Base-by-base conservation (phyloP, 2,888 invertebrate genomes). In the Alloscopus bannaensis region DNA sequence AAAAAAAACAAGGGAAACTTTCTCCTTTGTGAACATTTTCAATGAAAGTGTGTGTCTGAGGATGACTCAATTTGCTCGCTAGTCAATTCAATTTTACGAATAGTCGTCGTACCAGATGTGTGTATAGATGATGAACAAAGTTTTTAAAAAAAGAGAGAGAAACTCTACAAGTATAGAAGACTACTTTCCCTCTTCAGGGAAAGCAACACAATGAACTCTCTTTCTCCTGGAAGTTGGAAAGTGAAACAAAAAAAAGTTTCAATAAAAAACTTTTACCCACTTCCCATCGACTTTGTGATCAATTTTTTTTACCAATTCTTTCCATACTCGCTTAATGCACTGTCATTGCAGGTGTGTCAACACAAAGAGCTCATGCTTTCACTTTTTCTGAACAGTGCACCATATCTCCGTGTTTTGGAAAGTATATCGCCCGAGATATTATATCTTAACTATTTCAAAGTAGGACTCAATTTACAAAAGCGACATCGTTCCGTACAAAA, bases 301-400 rank as follows among this genome's bases (percentile, higher is more conserved):
- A 47, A 47, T n/a, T 47, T 47, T 36, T 36, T 36, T 36, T 6
- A 6, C 6, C 36, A 8, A 4, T 47, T 47, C 3, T 3, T 47
- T 47, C 47, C 8, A 47, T 18, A 47, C 18, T n/a, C n/a, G 18
- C 11, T 47, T 3, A 47, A 47, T n/a, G 47, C n/a, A 47, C 18
- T 47, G 47, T 47, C 47, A 47, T n/a, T 47, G 47, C 47, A 47
- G 47, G 47, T 47, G n/a, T 47, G 47, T n/a, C 8, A 47, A 47
- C 47, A 47, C 13, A 36, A 36, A 47, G 18, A 6, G 47, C 47
- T n/a, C n/a, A 47, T n/a, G 18, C 47, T n/a, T 47, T n/a, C 47
- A 8, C 36, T 36, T 36, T 36, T 36, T 36, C 13, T 36, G 8
- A 36, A 36, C 6, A 36, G 6, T 36, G 36, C 36, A 36, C 36